These are phyloP conservation scores for Crotalus tigris DNA, from an alignment of 2,113 vertebrate species.

Conservation along the genomic window DNA sequence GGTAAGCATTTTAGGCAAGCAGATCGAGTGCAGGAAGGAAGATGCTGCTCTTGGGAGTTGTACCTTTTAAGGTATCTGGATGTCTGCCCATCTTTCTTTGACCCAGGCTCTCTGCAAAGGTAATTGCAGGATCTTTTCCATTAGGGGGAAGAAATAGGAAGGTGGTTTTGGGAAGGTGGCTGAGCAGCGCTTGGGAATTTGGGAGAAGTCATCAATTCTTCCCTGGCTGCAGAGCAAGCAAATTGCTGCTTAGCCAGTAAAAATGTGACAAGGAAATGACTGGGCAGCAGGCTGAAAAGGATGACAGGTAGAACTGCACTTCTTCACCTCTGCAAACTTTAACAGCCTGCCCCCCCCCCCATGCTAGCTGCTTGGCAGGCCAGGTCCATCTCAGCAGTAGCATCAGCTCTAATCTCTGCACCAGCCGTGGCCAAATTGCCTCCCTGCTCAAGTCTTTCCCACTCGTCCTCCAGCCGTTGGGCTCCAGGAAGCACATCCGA, in stretches of 20 bases:
- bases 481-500: neutral
- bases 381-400: neutral
- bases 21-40: neutral
- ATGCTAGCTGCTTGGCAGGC: neutral
- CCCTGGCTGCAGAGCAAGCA: neutral
- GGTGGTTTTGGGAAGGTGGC: neutral
- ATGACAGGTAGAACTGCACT: neutral
- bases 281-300: neutral
- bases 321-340: neutral
- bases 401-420: neutral
- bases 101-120: neutral
- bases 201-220: neutral
- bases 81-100: neutral
- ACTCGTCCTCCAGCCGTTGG: accelerated
- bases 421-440: neutral
- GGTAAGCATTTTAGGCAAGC: neutral
- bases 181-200: neutral
- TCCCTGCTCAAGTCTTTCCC: neutral
- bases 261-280: neutral
- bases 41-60: neutral
- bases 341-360: too few species aligned
- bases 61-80: neutral
- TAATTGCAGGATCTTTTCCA: neutral
- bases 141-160: neutral
- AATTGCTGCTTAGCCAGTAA: neutral